Conservation (phyloP, 1,140 invertebrate genomes). For the Prorops nasuta region DNA sequence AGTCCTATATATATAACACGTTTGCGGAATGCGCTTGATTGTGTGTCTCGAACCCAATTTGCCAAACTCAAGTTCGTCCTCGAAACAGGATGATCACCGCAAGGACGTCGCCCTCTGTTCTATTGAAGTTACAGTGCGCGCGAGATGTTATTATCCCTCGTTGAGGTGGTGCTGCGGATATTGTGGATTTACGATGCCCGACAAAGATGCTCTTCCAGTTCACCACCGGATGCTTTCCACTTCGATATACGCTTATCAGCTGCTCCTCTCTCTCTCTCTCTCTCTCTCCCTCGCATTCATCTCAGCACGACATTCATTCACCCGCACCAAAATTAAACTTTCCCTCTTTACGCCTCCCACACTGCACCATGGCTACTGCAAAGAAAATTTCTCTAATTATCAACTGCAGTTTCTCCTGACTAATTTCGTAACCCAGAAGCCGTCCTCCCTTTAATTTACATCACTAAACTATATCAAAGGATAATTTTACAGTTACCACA, state of each 20-base stretch:
- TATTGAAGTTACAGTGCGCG: conserved; percentile 26
- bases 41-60: conserved; percentile 34
- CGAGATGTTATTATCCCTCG: conserved; percentile 25
- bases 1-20: conserved; percentile 22
- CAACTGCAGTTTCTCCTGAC: no score
- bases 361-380: no score
- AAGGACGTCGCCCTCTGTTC: conserved; percentile 24
- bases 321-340: no score
- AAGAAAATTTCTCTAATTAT: no score
- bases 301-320: no score
- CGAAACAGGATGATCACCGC: conserved; percentile 12
- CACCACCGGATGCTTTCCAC: neutral
- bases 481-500: no score
- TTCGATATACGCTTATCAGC: no score
- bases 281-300: neutral
- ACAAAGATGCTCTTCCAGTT: no score
- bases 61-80: conserved; percentile 28
- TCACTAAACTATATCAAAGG: no score
- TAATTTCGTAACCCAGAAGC: no score
- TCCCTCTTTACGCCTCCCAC: no score
- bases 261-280: neutral
- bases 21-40: conserved; percentile 33
- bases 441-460: no score
- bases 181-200: conserved; percentile 16
- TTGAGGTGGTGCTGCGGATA: conserved; percentile 9